Conservation (phyloP, 2,797 vertebrate genomes). For the Poecilia picta region DNA sequence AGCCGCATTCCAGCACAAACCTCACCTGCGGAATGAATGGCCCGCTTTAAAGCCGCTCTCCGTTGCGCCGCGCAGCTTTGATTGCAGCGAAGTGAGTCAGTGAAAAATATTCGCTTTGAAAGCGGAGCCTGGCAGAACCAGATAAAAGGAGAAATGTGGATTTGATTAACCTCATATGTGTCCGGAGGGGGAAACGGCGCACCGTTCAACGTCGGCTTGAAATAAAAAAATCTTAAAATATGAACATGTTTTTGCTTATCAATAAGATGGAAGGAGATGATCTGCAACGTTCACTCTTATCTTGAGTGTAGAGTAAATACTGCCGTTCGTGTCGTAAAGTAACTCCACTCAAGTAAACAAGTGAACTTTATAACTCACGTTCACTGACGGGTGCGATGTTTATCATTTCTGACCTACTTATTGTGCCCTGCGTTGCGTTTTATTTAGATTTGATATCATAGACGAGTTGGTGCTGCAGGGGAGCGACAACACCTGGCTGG, state of each 20-base stretch:
- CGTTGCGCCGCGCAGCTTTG: background rate
- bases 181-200: background rate
- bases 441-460: background rate
- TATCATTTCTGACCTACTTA: background rate
- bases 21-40: slow-evolving; percentile 14
- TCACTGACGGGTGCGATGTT: background rate
- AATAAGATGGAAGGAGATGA: background rate
- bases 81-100: background rate
- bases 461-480: background rate
- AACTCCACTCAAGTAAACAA: background rate
- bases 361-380: background rate
- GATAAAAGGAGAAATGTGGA: background rate
- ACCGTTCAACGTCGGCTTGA: background rate
- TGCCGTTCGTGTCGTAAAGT: background rate
- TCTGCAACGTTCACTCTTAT: background rate
- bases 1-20: slow-evolving; percentile 48
- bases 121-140: background rate
- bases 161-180: background rate
- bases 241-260: background rate
- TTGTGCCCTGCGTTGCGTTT: background rate
- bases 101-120: background rate
- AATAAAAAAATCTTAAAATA: background rate
- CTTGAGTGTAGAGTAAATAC: background rate
- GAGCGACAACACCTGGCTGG: background rate
- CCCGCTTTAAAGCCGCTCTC: background rate